Percentiles rank a stretch among this genome's conserved stretches.
These are phyloP conservation scores for Cercopithecus mona DNA, from an alignment of 2,113 vertebrate species.

Conservation along the genomic window DNA sequence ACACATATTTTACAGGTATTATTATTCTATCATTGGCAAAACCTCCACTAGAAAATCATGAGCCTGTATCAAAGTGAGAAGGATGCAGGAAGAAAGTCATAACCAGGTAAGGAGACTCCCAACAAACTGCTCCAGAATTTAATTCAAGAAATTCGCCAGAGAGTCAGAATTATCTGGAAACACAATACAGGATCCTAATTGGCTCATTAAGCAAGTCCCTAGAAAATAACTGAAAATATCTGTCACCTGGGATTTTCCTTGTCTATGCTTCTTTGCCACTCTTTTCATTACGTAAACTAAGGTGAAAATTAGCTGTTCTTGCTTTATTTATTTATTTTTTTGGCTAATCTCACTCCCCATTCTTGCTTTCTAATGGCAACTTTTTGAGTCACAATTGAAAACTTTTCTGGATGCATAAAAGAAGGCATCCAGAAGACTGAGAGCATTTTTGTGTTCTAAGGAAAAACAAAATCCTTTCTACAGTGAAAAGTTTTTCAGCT, in stretches of 20 bases:
- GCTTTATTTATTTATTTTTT: not conserved
- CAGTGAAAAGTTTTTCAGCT: not conserved
- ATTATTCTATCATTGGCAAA: conserved; percentile 9
- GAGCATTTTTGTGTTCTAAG: not conserved
- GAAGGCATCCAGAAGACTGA: not conserved
- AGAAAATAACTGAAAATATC: not conserved
- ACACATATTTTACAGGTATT: not conserved
- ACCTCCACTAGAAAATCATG: not conserved
- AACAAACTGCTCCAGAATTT: not conserved
- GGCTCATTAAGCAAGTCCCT: not conserved
- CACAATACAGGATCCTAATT: not conserved
- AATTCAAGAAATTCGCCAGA: conserved; percentile 43
- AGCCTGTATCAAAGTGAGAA: not conserved
- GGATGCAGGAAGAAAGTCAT: not conserved
- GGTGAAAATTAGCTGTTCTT: not conserved
- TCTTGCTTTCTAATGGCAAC: not conserved
- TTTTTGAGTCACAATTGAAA: not conserved
- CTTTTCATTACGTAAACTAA: not conserved
- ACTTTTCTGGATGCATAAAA: not conserved
- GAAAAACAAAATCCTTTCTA: not conserved
- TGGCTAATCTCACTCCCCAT: no score
- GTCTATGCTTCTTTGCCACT: not conserved
- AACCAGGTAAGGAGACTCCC: not conserved
- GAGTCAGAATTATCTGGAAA: not conserved
- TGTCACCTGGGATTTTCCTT: not conserved